Evolutionary conservation across 2,888 invertebrate species (phyloP).

Genomic region (Rhagophthalmus giganteus): DNA sequence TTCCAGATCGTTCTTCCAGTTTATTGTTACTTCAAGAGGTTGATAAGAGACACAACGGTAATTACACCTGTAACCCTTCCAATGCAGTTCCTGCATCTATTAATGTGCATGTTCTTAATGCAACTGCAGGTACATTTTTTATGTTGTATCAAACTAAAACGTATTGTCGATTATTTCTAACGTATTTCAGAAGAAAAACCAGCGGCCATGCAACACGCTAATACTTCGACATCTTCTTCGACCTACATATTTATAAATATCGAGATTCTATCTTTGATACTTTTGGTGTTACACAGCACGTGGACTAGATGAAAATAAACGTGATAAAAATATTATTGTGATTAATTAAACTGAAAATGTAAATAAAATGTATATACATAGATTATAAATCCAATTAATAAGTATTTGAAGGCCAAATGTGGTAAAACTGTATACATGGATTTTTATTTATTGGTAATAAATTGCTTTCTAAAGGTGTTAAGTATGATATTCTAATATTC

Average conservation of each 20-base stretch:
- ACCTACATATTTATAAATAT: conserved; percentile 35
- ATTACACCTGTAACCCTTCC: conserved; percentile 71
- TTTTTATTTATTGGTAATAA: conserved; percentile 8
- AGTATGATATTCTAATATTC: no score
- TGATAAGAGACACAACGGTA: conserved; percentile 64
- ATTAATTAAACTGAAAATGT: conserved; percentile 13
- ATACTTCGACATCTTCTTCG: conserved; percentile 53
- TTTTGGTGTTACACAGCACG: conserved; percentile 40
- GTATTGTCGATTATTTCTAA: no score
- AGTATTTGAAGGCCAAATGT: conserved; percentile 6
- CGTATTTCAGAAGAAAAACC: conserved; percentile 71
- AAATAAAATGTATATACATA: conserved; percentile 28
- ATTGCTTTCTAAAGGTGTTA: no score
- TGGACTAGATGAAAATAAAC: conserved; percentile 35
- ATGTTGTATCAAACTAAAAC: no score
- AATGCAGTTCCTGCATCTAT: conserved; percentile 69
- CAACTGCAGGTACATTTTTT: conserved; percentile 55
- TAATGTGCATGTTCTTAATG: conserved; percentile 71
- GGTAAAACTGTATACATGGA: background rate
- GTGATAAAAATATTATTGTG: conserved; percentile 2
- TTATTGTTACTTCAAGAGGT: conserved; percentile 70
- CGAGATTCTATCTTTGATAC: conserved; percentile 39
- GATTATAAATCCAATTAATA: conserved; percentile 1
- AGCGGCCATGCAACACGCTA: conserved; percentile 74
- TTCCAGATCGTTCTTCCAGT: conserved; percentile 64